Conservation (phyloP, 2,888 invertebrate genomes). For the Drepana falcataria region DNA sequence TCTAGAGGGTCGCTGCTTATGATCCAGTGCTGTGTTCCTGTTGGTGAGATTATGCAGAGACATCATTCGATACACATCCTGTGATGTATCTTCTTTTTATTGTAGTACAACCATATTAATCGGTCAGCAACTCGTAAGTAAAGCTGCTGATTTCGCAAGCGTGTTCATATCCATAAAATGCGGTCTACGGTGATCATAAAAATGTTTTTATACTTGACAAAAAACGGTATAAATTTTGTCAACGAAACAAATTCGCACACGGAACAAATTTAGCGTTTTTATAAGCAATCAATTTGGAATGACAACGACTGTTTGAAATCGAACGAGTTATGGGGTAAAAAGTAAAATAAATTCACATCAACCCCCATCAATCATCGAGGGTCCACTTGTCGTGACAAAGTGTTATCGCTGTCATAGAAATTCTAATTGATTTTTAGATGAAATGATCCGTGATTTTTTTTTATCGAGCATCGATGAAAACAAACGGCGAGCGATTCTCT, state of each 20-base stretch:
- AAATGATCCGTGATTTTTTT: slow-evolving; percentile 26
- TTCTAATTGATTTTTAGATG: slow-evolving; percentile 55
- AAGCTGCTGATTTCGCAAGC: too few species aligned
- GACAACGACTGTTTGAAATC: slow-evolving; percentile 37
- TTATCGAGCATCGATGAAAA: slow-evolving; percentile 6
- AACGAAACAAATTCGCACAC: slow-evolving; percentile 11
- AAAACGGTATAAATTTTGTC: slow-evolving; percentile 10
- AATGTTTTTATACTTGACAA: too few species aligned
- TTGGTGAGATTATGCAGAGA: too few species aligned
- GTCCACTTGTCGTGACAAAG: slow-evolving; percentile 44
- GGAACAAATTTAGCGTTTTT: slow-evolving; percentile 33
- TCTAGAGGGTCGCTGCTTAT: too few species aligned
- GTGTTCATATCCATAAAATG: too few species aligned
- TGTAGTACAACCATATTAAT: too few species aligned
- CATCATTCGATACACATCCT: too few species aligned
- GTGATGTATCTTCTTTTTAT: too few species aligned
- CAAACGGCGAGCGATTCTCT: slow-evolving; percentile 1
- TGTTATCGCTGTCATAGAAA: slow-evolving; percentile 45
- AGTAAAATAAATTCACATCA: slow-evolving; percentile 50
- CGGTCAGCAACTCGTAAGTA: too few species aligned
- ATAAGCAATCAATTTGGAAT: slow-evolving; percentile 59
- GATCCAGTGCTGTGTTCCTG: too few species aligned
- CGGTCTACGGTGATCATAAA: too few species aligned
- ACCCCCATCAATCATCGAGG: slow-evolving; percentile 54
- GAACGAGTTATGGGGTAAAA: slow-evolving; percentile 39